Evolutionary conservation across 2,797 vertebrate genomes (phyloP), one percentile per base, ranked within the genome.

Genomic region (Gallinago solitaria): DNA sequence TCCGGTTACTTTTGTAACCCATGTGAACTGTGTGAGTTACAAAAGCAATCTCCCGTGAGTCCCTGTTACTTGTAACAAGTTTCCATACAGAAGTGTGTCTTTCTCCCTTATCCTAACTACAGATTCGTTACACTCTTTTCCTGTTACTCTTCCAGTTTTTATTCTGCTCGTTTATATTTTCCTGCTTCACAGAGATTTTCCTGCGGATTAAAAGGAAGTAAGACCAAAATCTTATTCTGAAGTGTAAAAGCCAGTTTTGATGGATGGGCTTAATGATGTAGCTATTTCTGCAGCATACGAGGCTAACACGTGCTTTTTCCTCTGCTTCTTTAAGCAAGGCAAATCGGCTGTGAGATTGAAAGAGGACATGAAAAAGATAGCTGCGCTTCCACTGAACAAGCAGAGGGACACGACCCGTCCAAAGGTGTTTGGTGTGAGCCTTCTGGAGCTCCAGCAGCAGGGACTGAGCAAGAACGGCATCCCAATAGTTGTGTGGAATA

Each of bases 311-410:
- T 63, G 79, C 95, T 97, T 39, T 96, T 97, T 97, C 82, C 91
- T 98, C 20, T 95, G 95, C 74, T 98, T 92, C 91, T 96, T 98
- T 84, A 98, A 99, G 99, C 99, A 99, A 98, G 99, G 98, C 97
- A 99, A 98, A 95, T 95, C 98, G 0, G 97, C 98, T 0, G 98
- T 98, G 91, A 98, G 97, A 96, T 98, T 99, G 85, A 99, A 98
- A 95, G 98, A 99, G 97, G 99, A 99, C 97, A 98, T 99, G 98
- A 99, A 99, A 97, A 99, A 98, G 98, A 98, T 99, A 95, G 98
- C 98, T 10, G 97, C 98, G 6, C 96, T 98, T 82, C 98, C 99
- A 65, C 96, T 98, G 33, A 96, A 96, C 87, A 98, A 97, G 86
- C 96, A 98, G 93, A 97, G 86, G 87, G 71, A 90, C 6, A 63